phyloP scores from a whole-genome alignment of 2,888 invertebrate species.

The Dichetophora obliterata region DNA sequence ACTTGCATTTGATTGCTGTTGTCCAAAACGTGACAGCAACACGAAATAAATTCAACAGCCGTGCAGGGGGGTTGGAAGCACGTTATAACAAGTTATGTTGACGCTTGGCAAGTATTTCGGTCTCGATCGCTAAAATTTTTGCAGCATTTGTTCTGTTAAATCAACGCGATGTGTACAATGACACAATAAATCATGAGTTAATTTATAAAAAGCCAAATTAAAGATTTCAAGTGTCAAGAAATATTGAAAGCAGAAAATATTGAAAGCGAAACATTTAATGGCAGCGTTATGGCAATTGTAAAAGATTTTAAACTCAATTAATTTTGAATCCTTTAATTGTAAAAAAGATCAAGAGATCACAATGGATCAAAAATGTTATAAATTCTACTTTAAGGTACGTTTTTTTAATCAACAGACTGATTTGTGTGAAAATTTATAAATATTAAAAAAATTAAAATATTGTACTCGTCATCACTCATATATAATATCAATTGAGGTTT shows the following conservation, averaged over 20 bases:
- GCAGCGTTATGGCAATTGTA: neutral
- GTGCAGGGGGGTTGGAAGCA: neutral
- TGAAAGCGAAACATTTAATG: constrained; percentile 1
- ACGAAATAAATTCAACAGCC: constrained; percentile 4
- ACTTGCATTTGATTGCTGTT: constrained; percentile 17
- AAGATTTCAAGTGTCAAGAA: constrained; percentile 1
- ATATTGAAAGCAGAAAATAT: neutral
- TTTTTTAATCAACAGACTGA: no score
- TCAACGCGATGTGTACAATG: constrained; percentile 13
- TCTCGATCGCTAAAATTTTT: constrained; percentile 4
- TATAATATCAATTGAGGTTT: no score
- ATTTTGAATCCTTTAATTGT: neutral
- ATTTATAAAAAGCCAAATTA: neutral
- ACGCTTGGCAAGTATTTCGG: constrained; percentile 3
- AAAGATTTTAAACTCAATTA: neutral
- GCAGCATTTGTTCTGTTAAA: constrained; percentile 17
- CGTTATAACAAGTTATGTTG: neutral
- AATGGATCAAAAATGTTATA: neutral
- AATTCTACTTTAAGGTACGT: neutral
- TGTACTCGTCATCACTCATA: no score
- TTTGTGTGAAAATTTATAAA: no score
- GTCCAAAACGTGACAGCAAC: constrained; percentile 22
- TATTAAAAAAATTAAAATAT: no score
- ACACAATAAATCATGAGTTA: constrained; percentile 27
- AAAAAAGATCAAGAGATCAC: neutral